A percentile compares a stretch with the other conserved stretches of the same genome.
Evolutionary conservation across 1,140 invertebrate genomes (phyloP).

Genomic region (Bombus breviceps): DNA sequence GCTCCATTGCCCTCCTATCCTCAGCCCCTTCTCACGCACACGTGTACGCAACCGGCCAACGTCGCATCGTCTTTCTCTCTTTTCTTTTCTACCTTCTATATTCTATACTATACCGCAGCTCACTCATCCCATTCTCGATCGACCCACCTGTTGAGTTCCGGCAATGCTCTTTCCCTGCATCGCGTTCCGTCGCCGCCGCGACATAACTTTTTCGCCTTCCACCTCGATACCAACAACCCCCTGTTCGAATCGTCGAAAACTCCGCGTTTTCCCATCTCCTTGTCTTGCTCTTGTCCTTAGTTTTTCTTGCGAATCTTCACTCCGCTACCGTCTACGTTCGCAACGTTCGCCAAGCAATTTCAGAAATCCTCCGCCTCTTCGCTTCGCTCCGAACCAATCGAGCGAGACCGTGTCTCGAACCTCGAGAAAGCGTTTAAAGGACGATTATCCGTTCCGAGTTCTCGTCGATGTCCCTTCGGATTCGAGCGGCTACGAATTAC

Average conservation of each 20-base stretch:
- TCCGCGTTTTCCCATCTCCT: no score
- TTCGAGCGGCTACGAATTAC: no score
- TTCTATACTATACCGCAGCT: background rate
- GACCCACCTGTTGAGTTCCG: constrained; percentile 65
- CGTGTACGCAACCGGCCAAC: background rate
- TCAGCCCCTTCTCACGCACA: background rate
- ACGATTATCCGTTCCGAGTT: no score
- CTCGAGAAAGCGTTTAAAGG: no score
- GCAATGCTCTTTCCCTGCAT: constrained; percentile 4
- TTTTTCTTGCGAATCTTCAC: background rate
- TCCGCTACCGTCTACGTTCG: background rate
- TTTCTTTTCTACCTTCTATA: background rate
- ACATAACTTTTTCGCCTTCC: background rate
- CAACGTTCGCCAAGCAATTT: background rate
- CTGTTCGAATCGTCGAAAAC: background rate
- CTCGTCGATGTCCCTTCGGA: no score
- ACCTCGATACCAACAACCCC: constrained; percentile 20
- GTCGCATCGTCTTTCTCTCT: background rate
- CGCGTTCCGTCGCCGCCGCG: background rate
- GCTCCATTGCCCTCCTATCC: background rate
- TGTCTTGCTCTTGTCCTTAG: background rate
- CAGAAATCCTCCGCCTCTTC: no score
- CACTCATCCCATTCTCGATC: constrained; percentile 42
- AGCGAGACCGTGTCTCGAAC: no score
- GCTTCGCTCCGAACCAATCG: no score